Evolutionary conservation across 2,113 vertebrate species (phyloP).

Genomic region (Dinomys branickii): DNA sequence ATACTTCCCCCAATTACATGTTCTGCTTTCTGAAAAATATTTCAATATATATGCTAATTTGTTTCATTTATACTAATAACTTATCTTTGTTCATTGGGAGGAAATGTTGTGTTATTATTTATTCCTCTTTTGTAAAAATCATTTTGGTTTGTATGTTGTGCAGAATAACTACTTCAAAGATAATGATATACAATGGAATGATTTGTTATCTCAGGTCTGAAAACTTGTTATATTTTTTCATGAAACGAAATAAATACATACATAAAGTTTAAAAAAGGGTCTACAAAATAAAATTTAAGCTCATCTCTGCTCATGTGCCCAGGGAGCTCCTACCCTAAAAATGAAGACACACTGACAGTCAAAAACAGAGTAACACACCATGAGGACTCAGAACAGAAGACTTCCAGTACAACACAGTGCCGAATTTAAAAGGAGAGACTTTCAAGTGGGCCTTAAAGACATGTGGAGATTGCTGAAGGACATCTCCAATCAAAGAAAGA

Average conservation of each 20-base stretch:
- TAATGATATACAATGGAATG: not conserved
- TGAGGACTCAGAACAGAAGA: not conserved
- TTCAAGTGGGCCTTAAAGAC: not conserved
- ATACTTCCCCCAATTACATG: not conserved
- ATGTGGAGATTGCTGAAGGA: not conserved
- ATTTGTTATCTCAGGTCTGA: not conserved
- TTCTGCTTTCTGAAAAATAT: not conserved
- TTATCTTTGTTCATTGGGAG: not conserved
- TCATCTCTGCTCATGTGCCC: not conserved
- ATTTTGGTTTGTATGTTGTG: not conserved
- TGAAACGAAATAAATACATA: not conserved
- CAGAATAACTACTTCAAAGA: not conserved
- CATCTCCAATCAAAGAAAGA: slow-evolving; percentile 39
- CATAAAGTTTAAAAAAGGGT: not conserved
- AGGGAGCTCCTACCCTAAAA: slow-evolving; percentile 7
- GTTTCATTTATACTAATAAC: not conserved
- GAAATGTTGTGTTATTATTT: not conserved
- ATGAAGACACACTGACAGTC: not conserved
- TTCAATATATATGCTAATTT: not conserved
- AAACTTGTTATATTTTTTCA: not conserved
- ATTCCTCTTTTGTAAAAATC: not conserved
- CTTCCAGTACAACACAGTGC: not conserved
- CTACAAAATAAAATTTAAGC: slow-evolving; percentile 41
- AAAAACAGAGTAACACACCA: not conserved
- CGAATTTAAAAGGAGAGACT: not conserved